Evolutionary conservation across 2,888 invertebrate species (phyloP), one percentile per base, ranked within the genome.

Genomic region (Heteromyza rotundicornis): DNA sequence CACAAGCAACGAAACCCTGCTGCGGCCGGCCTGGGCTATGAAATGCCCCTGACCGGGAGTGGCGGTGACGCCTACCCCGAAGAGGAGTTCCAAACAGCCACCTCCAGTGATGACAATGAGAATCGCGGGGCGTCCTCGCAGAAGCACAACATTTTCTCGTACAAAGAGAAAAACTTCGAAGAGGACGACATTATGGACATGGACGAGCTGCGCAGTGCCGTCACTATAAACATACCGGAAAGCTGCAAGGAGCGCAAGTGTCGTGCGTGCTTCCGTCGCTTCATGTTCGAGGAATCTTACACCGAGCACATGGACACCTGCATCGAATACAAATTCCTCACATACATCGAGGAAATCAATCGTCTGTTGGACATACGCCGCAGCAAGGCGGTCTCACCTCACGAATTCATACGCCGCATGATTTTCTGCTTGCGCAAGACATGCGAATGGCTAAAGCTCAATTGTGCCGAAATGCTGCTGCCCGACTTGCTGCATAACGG

Each of bases 221-320:
- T 83, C n/a, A 80, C 77, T 40, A 78, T 83, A 0, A 81, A 78
- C 36, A 80, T 81, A 62, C 82, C 82, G 0, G 78, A 81, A 27
- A 78, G 77, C 17, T 80, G 80, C 68, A 82, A 81, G 64, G 83
- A 83, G 50, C 79, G 81, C 19, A 83, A 83, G 62, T 83, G 83
- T 58, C 72, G 78, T 2, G 80, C 80, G 1, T 83, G 83, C 60
- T 79, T 68, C 14, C 74, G 78, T 23, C 77, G 83, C 3, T 83
- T 80, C 53, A 83, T 83, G 83, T 80, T 81, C 60, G 82, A 83
- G 55, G 79, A 82, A 1, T 75, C 82, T 0, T 81, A 78, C 60
- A 74, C 76, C n/a, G 70, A 80, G 27, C 83, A 83, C 51, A 64
- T 80, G 63, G 75, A 78, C 44, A 73, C 72, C 27, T 83, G 83